Conservation (phyloP, 2,797 vertebrate genomes). For the Cichlasoma orientale region DNA sequence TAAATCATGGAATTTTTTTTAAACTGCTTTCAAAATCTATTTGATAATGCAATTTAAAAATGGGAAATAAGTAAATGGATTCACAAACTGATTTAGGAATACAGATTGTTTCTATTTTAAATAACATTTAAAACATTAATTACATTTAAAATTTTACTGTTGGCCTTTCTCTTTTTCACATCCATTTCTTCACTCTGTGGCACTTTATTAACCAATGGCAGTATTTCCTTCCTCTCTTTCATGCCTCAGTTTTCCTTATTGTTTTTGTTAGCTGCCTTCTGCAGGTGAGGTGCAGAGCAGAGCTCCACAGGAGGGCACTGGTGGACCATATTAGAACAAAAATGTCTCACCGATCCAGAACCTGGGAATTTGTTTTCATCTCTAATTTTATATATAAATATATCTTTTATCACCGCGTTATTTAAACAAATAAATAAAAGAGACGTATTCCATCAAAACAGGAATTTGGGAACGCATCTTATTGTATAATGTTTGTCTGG, state of each 20-base stretch:
- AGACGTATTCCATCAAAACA: neutral
- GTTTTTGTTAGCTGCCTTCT: constrained; percentile 8
- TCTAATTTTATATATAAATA: neutral
- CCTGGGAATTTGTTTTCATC: neutral
- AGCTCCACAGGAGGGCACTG: constrained; percentile 71
- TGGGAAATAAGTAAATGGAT: neutral
- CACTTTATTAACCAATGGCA: neutral
- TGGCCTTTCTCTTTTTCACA: no score
- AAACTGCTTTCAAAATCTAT: neutral
- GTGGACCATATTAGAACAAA: constrained; percentile 37
- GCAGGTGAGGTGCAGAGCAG: neutral
- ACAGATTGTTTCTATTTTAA: no score
- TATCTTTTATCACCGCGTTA: constrained; percentile 6
- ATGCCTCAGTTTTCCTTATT: neutral
- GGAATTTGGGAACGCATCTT: neutral
- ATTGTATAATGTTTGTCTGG: constrained; percentile 1
- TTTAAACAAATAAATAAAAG: neutral
- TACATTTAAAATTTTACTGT: no score
- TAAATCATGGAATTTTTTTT: neutral
- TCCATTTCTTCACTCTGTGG: neutral
- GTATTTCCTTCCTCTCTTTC: neutral
- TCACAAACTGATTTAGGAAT: neutral
- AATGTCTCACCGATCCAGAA: neutral
- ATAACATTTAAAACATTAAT: no score
- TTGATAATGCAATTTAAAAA: neutral